Evolutionary conservation across 92 coral and sea anemone species (phyloP), one percentile per base, ranked within the genome.

Genomic region (Paragorgia papillata): DNA sequence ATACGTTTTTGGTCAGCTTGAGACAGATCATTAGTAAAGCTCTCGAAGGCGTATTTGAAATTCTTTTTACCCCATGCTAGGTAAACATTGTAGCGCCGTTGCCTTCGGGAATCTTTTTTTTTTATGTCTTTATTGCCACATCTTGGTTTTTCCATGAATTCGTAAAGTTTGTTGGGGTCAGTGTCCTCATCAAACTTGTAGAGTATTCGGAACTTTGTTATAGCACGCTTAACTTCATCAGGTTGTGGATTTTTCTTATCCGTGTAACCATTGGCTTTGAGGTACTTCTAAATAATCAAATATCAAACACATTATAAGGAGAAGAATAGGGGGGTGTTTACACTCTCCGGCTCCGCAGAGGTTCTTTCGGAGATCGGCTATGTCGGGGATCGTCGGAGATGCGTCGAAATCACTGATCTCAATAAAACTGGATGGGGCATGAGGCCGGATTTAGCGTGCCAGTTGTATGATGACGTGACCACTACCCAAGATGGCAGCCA

Each of bases 51-150:
- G 80, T 88, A 93, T 0, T 80, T 88, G 7, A 93, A 84, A 9
- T 70, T 30, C 1, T 32, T 74, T 39, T 56, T 90, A 49, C 54
- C 68, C 97, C 97, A 93, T 9, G 75, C 34, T 3, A 40, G 20
- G 43, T 68, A 43, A 8, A 49, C 6, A 30, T 68, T 33, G 55
- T 68, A 68, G 19, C 75, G 75, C 24, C 75, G 58, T 37, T 28
- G 7, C 2, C 73, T 28, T 44, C 48, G 33, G 13, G 19, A 26
- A 20, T 27, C 1, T 20, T 9, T 12, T 14, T 7, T 8, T 21
- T 39, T 39, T 14, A 84, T 31, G 63, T 92, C 97, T 19, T 92
- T 90, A 24, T 85, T 83, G 30, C 97, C 97, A 62, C 97, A 92
- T 20, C 97, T 82, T 17, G 92, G 92, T 41, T 83, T 83, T 14